A percentile compares a stretch with the other conserved stretches of the same genome.
phyloP scores from a whole-genome alignment of 2,888 invertebrate genomes.

The Drosophila atroscutellata region DNA sequence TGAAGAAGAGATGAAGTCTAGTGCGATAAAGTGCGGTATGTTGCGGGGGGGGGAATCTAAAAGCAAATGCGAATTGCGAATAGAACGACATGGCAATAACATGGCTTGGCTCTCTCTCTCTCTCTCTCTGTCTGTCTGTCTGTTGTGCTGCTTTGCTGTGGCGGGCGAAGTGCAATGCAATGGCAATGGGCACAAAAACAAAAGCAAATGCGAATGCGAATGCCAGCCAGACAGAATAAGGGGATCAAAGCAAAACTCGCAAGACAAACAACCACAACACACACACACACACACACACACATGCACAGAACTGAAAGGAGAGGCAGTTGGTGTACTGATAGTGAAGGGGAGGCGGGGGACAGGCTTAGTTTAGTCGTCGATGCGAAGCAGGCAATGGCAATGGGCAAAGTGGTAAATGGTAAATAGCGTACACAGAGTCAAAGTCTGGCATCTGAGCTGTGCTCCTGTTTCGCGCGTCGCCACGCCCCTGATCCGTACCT shows the following conservation, averaged over 20 bases:
- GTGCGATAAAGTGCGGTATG: neutral
- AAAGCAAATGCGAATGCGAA: conserved; percentile 47
- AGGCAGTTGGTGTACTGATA: conserved; percentile 30
- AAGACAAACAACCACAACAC: conserved; percentile 57
- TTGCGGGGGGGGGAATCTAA: neutral
- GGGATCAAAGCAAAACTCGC: conserved; percentile 75
- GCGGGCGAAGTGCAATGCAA: conserved; percentile 77
- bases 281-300: neutral
- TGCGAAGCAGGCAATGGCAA: conserved; percentile 40
- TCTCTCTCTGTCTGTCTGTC: conserved; percentile 3
- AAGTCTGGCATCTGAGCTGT: conserved; percentile 59
- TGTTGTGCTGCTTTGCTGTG: conserved; percentile 34
- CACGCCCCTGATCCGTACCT: conserved; percentile 59
- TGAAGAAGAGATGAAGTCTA: conserved; percentile 22
- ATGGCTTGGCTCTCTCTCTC: conserved; percentile 17
- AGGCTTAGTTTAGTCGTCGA: conserved; percentile 40
- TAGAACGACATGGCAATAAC: conserved; percentile 45
- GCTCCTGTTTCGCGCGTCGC: conserved; percentile 69
- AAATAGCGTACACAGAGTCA: conserved; percentile 33
- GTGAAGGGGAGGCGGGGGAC: neutral
- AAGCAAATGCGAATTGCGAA: conserved; percentile 18
- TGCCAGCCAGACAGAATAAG: conserved; percentile 71
- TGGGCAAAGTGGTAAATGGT: conserved; percentile 47
- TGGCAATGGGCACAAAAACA: conserved; percentile 77
- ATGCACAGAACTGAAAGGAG: conserved; percentile 30